Conservation (phyloP, 1,140 invertebrate species). For the Phenacoccus solenopsis region DNA sequence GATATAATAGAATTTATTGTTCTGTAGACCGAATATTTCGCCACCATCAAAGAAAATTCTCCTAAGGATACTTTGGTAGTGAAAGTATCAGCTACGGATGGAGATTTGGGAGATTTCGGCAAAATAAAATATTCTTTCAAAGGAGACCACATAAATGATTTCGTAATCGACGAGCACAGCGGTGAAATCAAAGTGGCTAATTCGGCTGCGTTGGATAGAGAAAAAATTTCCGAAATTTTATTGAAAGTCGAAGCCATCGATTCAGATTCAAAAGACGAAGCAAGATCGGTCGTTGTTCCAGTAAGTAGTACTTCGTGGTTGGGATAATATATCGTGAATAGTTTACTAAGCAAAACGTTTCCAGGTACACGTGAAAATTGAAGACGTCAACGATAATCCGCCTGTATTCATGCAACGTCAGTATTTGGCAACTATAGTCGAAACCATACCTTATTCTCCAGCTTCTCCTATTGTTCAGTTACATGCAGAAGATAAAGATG, state of each 20-base stretch:
- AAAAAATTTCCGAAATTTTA: slow-evolving; percentile 52
- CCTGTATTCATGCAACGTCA: slow-evolving; percentile 60
- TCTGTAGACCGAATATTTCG: slow-evolving; percentile 46
- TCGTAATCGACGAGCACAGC: slow-evolving; percentile 52
- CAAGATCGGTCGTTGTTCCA: slow-evolving; percentile 55
- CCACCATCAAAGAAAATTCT: slow-evolving; percentile 59
- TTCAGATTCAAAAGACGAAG: slow-evolving; percentile 50
- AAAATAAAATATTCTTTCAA: slow-evolving; percentile 60
- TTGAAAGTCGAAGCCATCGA: slow-evolving; percentile 69
- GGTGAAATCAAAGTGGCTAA: slow-evolving; percentile 66
- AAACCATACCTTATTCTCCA: slow-evolving; percentile 63
- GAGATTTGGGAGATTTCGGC: slow-evolving; percentile 59
- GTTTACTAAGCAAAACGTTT: slow-evolving; percentile 17
- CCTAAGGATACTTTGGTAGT: slow-evolving; percentile 50
- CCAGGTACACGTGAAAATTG: slow-evolving; percentile 58
- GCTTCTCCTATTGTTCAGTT: slow-evolving; percentile 64
- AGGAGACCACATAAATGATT: slow-evolving; percentile 55
- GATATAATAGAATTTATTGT: too few species aligned
- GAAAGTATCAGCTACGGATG: slow-evolving; percentile 56
- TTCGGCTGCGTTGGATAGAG: slow-evolving; percentile 63
- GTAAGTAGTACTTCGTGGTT: slow-evolving; percentile 35
- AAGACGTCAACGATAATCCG: slow-evolving; percentile 72
- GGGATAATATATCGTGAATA: neutral
- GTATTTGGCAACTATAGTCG: slow-evolving; percentile 65
- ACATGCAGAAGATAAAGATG: slow-evolving; percentile 61